phyloP scores from a whole-genome alignment of 2,888 invertebrate genomes.

The Lamellibrachia columna region DNA sequence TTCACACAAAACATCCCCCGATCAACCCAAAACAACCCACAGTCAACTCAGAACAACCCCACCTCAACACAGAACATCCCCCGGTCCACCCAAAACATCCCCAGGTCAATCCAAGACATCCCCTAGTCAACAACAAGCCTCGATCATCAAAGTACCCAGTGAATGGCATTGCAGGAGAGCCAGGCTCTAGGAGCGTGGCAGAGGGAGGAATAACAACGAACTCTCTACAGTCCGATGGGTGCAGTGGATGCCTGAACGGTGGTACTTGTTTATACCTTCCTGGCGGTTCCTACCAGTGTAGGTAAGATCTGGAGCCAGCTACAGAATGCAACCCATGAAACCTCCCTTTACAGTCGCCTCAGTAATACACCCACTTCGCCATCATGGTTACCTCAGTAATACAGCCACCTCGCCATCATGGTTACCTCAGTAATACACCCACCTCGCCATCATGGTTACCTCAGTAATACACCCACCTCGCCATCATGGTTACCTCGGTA shows the following conservation, averaged over 20 bases:
- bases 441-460: too few relatives aligned
- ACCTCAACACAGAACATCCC: background rate
- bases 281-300: background rate
- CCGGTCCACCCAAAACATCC: background rate
- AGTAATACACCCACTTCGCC: too few relatives aligned
- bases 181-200: background rate
- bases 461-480: too few relatives aligned
- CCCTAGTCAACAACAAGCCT: background rate
- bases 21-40: background rate
- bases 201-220: background rate
- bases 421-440: too few relatives aligned
- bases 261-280: background rate
- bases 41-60: background rate
- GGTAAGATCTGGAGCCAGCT: background rate
- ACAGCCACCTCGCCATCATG: too few relatives aligned
- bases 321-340: background rate
- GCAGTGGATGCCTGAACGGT: background rate
- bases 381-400: too few relatives aligned
- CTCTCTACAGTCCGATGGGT: background rate
- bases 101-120: background rate
- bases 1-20: background rate
- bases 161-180: background rate
- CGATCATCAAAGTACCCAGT: background rate
- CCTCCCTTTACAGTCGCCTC: too few relatives aligned
- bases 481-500: too few relatives aligned